These are phyloP conservation scores for Leucopsar rothschildi DNA, from an alignment of 2,113 vertebrate genomes.

Conservation along the genomic window DNA sequence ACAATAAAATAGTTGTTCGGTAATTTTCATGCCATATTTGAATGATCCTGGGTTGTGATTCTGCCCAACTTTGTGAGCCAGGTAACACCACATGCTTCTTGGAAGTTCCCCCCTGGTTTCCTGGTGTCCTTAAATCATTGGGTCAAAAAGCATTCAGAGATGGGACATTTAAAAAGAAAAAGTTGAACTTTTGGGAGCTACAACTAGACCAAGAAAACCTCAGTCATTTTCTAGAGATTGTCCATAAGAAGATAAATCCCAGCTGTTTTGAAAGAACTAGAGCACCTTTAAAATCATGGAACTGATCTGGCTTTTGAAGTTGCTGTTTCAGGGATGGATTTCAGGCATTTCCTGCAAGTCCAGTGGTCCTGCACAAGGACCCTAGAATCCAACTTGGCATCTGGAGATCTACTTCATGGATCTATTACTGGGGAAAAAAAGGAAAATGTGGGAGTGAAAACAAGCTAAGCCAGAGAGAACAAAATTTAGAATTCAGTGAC, in stretches of 20 bases:
- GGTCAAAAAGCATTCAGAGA: not conserved
- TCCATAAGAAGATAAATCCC: not conserved
- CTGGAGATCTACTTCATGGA: not conserved
- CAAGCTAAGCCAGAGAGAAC: not conserved
- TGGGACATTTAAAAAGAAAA: not conserved
- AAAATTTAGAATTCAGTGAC: not conserved
- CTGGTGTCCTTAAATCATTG: not conserved
- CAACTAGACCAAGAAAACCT: not conserved
- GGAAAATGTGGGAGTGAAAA: not conserved
- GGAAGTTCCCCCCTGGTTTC: not conserved
- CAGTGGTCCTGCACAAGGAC: not conserved
- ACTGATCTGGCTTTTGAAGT: not conserved
- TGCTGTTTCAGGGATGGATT: not conserved
- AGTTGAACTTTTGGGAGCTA: not conserved
- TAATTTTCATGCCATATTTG: not conserved
- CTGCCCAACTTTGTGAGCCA: not conserved
- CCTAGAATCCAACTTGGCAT: not conserved
- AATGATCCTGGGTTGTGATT: not conserved
- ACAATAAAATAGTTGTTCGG: not conserved
- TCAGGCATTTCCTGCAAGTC: not conserved
- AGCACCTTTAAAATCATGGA: not conserved
- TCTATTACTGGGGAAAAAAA: not conserved
- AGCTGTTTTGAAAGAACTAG: not conserved
- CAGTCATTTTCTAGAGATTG: not conserved
- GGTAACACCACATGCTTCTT: not conserved